These are phyloP conservation scores for Eretmochelys imbricata DNA, from an alignment of 2,113 vertebrate genomes.

Conservation along the genomic window DNA sequence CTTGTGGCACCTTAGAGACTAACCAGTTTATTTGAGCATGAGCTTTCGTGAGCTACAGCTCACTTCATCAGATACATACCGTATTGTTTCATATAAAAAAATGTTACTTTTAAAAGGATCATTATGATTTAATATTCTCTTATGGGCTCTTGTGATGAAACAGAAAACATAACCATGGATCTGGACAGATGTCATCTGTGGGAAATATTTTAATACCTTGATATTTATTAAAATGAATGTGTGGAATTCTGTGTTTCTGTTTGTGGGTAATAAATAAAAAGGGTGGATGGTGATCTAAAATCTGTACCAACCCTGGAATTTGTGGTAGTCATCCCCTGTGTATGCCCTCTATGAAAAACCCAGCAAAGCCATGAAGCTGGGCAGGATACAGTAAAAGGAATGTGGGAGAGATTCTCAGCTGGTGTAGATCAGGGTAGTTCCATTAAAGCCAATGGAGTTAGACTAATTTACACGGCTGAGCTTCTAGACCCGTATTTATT, in stretches of 20 bases:
- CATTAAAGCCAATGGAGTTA: neutral
- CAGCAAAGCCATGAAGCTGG: neutral
- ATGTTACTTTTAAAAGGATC: neutral
- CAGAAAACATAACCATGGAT: neutral
- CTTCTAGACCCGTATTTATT: neutral
- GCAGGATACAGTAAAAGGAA: neutral
- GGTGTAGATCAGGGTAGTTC: neutral
- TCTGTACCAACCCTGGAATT: neutral
- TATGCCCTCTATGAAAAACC: neutral
- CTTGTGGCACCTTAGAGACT: no score
- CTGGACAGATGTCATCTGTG: neutral
- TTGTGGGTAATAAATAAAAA: neutral
- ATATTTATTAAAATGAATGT: neutral
- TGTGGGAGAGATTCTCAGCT: rapidly evolving
- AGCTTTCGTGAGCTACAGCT: no score
- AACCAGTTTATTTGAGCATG: no score
- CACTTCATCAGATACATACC: no score
- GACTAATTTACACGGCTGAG: neutral
- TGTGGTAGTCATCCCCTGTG: neutral
- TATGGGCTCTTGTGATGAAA: neutral
- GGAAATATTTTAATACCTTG: neutral
- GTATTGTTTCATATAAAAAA: neutral
- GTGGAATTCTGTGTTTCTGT: neutral
- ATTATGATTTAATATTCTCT: neutral
- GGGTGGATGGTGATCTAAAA: neutral